These are phyloP conservation scores for Aricia agestis DNA, from an alignment of 1,140 invertebrate species.

Conservation along the genomic window DNA sequence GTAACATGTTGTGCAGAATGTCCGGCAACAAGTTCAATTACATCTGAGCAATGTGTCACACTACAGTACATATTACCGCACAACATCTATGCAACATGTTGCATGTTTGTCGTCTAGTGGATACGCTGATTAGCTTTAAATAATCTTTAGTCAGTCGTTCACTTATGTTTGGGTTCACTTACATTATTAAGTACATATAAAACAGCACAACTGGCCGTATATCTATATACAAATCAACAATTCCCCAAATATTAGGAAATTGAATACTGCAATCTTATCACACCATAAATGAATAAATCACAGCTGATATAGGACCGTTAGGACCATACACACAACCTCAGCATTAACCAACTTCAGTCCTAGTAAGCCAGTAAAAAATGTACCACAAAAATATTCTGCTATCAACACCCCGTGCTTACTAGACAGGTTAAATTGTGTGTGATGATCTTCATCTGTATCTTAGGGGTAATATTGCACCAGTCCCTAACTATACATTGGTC, in stretches of 20 bases:
- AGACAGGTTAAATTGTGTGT: neutral
- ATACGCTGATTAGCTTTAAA: neutral
- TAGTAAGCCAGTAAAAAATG: neutral
- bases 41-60: no score
- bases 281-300: constrained; percentile 42
- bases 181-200: constrained; percentile 15
- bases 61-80: no score
- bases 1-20: no score
- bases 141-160: constrained; percentile 8
- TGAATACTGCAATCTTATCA: constrained; percentile 10
- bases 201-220: constrained; percentile 3
- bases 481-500: constrained; percentile 36
- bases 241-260: constrained; percentile 10
- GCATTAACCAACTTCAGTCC: neutral
- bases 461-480: constrained; percentile 32
- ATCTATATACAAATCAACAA: constrained; percentile 13
- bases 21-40: no score
- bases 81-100: no score
- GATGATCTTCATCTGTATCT: constrained; percentile 20
- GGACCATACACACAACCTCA: neutral
- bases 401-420: neutral
- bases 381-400: neutral
- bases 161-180: constrained; percentile 15
- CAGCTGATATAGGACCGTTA: constrained; percentile 59
- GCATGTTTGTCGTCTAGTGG: no score